Evolutionary conservation across 1,140 invertebrate species (phyloP), one percentile per base, ranked within the genome.

Genomic region (Aricia agestis): DNA sequence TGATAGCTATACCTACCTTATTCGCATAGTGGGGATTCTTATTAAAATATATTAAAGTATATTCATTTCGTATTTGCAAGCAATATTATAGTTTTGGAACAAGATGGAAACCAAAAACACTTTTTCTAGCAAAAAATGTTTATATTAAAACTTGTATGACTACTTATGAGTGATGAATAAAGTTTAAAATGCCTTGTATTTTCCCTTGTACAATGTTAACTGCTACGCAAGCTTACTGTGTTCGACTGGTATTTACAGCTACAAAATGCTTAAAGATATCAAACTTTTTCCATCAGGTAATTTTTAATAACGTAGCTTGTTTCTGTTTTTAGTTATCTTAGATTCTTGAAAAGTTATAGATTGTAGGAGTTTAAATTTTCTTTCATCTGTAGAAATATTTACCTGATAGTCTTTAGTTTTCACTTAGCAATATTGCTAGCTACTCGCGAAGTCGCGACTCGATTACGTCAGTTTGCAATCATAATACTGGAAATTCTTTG

Each of bases 211-310:
- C 13, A 52, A 52, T 15, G 3, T 10, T 13, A 11, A 52, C 11
- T 15, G 45, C 9, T 52, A 52, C 13, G 13, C 36, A 52, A 52
- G 45, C 45, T 52, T 6, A 9, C 45, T 52, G 7, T 52, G 10
- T 52, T 36, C 36, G 36, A 36, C 36, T 52, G 11, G 13, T 52
- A 52, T 52, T 52, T 15, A 13, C 10, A 52, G 45, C 45, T 52
- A 52, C 45, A 52, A 52, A 52, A 52, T 52, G 13, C 45, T 42
- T 63, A 63, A 25, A 11, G 19, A 63, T 63, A 63, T 63, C 10
- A 25, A 63, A 63, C 59, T 63, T 63, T 59, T 59, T 63, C 59
- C 59, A 63, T 63, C 17, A 31, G 1, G 9, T 18, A 10, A 5
- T 52, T 52, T 52, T 52, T 52, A 52, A 52, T 52, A 15, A 52